These are phyloP conservation scores for Pemphredon lugubris DNA, from an alignment of 2,888 invertebrate genomes.

Conservation along the genomic window DNA sequence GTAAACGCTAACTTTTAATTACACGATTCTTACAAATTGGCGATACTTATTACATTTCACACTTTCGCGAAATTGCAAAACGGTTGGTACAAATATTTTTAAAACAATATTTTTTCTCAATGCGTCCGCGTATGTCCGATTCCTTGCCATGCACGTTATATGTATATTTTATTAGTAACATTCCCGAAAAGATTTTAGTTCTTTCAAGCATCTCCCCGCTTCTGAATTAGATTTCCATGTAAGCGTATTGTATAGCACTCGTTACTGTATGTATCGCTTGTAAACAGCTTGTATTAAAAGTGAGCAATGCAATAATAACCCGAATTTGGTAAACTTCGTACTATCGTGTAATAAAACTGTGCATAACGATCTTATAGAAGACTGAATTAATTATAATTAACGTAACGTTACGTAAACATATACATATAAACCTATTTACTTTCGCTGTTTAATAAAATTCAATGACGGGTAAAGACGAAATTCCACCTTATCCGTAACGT, in stretches of 20 bases:
- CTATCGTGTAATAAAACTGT: background rate
- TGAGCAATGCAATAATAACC: conserved; percentile 10
- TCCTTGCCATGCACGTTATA: too few species aligned
- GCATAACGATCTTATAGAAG: conserved; percentile 13
- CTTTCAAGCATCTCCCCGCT: conserved; percentile 1
- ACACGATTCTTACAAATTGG: too few species aligned
- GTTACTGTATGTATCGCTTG: conserved; percentile 18
- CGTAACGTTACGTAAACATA: too few species aligned
- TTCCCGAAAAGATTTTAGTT: too few species aligned
- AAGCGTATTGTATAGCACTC: conserved; percentile 12
- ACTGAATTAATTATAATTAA: conserved; percentile 3
- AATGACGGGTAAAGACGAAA: background rate
- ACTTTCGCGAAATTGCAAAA: too few species aligned
- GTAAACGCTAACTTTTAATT: background rate
- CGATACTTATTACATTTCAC: too few species aligned
- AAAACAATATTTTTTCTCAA: too few species aligned
- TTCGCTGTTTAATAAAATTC: too few species aligned
- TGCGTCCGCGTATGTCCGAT: too few species aligned
- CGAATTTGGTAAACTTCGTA: conserved; percentile 34
- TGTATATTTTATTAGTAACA: too few species aligned
- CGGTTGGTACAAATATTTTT: too few species aligned
- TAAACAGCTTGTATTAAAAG: conserved; percentile 35
- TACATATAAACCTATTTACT: too few species aligned
- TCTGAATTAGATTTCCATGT: conserved; percentile 9
- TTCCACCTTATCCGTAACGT: conserved; percentile 21